Conservation (phyloP, 2,888 invertebrate genomes). For the Drosophila tanythrix region DNA sequence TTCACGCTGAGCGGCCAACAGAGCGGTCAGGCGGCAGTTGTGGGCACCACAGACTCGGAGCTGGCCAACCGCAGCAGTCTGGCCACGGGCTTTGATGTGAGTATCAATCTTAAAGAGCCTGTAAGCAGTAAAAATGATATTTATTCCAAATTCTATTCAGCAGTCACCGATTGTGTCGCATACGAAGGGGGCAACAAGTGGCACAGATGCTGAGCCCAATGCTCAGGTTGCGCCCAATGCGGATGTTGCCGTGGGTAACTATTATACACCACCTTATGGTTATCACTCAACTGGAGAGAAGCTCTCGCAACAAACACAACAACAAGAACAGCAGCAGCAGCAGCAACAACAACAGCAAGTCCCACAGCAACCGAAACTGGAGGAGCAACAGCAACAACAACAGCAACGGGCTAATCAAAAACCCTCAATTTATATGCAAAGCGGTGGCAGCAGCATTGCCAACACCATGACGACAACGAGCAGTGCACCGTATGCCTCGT, state of each 20-base stretch:
- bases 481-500: constrained; percentile 74
- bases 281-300: constrained; percentile 75
- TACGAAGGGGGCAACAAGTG: constrained; percentile 66
- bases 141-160: not conserved
- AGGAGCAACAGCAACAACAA: constrained; percentile 6
- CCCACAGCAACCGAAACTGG: not conserved
- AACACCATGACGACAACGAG: constrained; percentile 83
- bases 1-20: constrained; percentile 72
- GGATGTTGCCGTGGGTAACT: constrained; percentile 48
- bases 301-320: constrained; percentile 27
- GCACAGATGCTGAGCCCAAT: constrained; percentile 11
- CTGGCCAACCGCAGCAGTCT: constrained; percentile 75
- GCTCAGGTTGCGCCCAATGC: constrained; percentile 29
- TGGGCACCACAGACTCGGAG: constrained; percentile 82
- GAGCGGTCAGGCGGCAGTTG: constrained; percentile 49
- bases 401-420: constrained; percentile 30
- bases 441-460: constrained; percentile 79
- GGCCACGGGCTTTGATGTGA: constrained; percentile 83
- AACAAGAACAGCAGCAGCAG: constrained; percentile 23
- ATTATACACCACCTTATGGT: constrained; percentile 83
- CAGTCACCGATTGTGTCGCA: constrained; percentile 82
- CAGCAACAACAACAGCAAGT: constrained; percentile 23
- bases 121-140: not conserved
- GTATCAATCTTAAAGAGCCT: constrained; percentile 13
- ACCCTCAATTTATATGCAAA: constrained; percentile 83